These are phyloP conservation scores for Rhogogaster chlorosoma DNA, from an alignment of 2,888 invertebrate species.

Conservation along the genomic window DNA sequence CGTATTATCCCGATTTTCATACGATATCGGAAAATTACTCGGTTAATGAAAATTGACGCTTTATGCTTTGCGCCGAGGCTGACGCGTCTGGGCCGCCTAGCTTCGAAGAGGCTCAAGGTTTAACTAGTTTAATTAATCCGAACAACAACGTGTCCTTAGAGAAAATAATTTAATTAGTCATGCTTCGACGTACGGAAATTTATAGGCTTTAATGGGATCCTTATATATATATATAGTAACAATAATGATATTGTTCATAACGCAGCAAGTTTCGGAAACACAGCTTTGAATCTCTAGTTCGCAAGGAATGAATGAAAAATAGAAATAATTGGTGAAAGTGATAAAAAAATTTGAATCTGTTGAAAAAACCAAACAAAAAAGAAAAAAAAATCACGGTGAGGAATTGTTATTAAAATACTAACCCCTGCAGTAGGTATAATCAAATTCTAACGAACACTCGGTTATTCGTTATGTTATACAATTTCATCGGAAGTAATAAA, in stretches of 20 bases:
- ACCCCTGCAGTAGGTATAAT: neutral
- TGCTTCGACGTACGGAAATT: neutral
- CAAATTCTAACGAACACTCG: neutral
- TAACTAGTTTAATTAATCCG: conserved; percentile 51
- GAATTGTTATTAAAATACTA: neutral
- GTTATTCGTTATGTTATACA: neutral
- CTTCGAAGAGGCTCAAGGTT: conserved; percentile 48
- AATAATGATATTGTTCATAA: neutral
- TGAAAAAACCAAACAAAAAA: neutral
- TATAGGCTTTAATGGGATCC: neutral
- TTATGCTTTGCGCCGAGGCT: conserved; percentile 50
- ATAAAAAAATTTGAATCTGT: neutral
- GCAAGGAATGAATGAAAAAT: no score
- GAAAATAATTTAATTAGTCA: conserved; percentile 60
- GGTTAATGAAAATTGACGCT: conserved; percentile 57
- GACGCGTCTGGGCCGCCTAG: neutral
- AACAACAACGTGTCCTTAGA: conserved; percentile 59
- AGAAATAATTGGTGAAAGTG: neutral
- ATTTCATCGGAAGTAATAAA: conserved; percentile 1
- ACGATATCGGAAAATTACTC: conserved; percentile 62
- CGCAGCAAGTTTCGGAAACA: neutral
- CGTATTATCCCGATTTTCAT: conserved; percentile 62
- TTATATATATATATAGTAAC: no score
- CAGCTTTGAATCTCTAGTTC: neutral
- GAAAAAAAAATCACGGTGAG: neutral